phyloP scores from a whole-genome alignment of 2,113 vertebrate genomes.

The Odobenus rosmarus region DNA sequence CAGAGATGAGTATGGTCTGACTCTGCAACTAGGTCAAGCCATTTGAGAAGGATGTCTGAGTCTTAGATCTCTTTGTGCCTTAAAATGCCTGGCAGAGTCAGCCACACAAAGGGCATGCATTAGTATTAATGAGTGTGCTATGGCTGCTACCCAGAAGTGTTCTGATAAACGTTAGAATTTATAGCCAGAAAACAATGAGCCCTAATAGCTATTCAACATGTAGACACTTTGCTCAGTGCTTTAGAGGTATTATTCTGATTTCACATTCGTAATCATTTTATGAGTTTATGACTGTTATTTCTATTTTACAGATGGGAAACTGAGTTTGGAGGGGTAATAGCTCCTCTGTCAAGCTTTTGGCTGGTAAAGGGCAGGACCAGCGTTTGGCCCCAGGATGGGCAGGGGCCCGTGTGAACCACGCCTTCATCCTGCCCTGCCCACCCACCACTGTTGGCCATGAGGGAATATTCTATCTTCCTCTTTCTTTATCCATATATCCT shows the following conservation, averaged over 20 bases:
- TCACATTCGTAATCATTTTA: background rate
- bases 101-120: background rate
- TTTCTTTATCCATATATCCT: rapidly evolving
- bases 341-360: background rate
- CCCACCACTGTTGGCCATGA: rapidly evolving
- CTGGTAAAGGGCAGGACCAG: background rate
- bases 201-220: background rate
- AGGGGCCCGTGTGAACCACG: background rate
- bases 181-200: background rate
- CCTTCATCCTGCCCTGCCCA: rapidly evolving
- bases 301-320: background rate
- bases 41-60: background rate
- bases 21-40: background rate
- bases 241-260: background rate
- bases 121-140: background rate
- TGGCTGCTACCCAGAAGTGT: background rate
- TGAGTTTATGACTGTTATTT: background rate
- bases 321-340: background rate
- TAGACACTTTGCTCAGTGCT: background rate
- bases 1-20: background rate
- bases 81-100: background rate
- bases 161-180: background rate
- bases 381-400: too few species aligned
- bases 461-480: background rate
- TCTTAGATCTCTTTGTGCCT: constrained; percentile 17